Evolutionary conservation across 2,888 invertebrate genomes (phyloP), one percentile per base, ranked within the genome.

Genomic region (Chrysolina oricalcia): DNA sequence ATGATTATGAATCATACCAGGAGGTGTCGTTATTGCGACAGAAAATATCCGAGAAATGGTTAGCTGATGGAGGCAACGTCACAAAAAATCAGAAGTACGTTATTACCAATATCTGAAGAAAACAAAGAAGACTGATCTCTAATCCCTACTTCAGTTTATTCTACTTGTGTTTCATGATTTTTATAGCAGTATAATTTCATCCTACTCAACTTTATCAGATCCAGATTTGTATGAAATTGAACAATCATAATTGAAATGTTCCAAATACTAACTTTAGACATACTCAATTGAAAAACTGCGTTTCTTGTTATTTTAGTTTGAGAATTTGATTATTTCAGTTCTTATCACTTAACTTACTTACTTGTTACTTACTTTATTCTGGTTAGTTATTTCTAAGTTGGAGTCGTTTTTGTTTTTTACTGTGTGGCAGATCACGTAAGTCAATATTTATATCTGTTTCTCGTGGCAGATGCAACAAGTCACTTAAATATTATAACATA

Each of bases 381-480:
- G 6, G 50, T 50, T 17, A 15, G 11, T 56, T 56, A n/a, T n/a
- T n/a, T n/a, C n/a, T 27, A 27, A 27, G 2, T 5, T 27, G 5
- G 5, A 5, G 5, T 3, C 2, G 5, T 27, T 27, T 3, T 23
- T 2, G 56, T 23, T 23, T 56, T 56, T 56, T 23, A 56, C 23
- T 56, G 23, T 9, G 56, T 56, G 56, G 23, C 56, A 27, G 23
- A 56, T 56, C 56, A 56, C 27, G 0, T 27, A 53, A 21, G 21
- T 53, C 53, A 6, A 53, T 53, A 53, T 53, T 53, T 53, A 53
- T 53, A 53, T 11, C 23, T 56, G 56, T 56, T 21, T 56, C 56
- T 56, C 23, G 56, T 56, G 27, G 56, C 23, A 56, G 56, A 56
- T 56, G 56, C 56, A 56, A 56, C 56, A 56, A 56, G 13, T 56